Conservation (phyloP, 2,797 vertebrate genomes). For the Coilia nasus region DNA sequence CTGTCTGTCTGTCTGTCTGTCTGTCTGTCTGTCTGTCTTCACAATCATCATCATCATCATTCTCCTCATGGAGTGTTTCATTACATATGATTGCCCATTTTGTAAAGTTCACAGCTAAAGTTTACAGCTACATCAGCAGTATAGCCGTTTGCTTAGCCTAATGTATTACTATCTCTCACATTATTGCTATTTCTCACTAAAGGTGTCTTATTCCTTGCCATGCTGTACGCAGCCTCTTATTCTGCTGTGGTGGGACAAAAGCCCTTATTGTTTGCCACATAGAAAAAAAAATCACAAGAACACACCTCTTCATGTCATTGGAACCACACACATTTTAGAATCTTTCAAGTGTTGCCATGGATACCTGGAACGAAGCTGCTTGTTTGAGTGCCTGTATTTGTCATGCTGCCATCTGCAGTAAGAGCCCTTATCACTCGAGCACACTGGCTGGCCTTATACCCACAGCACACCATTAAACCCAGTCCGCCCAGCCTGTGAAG, state of each 20-base stretch:
- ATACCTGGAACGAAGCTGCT: conserved; percentile 47
- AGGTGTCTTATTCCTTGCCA: neutral
- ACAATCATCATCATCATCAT: neutral
- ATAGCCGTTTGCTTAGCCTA: neutral
- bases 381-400: conserved; percentile 46
- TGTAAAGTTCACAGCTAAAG: neutral
- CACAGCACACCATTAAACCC: neutral
- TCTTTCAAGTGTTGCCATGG: conserved; percentile 52
- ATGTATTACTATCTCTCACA: neutral
- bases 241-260: neutral
- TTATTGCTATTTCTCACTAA: neutral
- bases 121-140: no score
- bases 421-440: conserved; percentile 52
- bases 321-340: conserved; percentile 38
- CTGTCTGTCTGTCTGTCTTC: no score
- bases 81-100: neutral
- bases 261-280: conserved; percentile 16
- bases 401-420: conserved; percentile 47
- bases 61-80: neutral
- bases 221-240: neutral
- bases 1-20: no score
- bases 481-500: neutral
- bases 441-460: neutral
- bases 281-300: neutral
- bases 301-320: conserved; percentile 38